Conservation (phyloP, 2,888 invertebrate species). For the Arctia plantaginis region DNA sequence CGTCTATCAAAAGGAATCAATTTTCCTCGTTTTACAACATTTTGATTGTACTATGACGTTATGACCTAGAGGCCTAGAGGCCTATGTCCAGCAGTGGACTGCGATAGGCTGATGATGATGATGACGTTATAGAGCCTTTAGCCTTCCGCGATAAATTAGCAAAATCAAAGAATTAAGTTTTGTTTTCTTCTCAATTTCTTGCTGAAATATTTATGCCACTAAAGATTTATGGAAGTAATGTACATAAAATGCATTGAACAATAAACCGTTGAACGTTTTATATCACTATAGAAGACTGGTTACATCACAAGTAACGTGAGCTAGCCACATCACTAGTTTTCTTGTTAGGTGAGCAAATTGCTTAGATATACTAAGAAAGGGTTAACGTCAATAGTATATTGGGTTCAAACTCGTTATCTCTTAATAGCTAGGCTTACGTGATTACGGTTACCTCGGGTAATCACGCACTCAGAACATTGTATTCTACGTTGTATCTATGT, state of each 20-base stretch:
- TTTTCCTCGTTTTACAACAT: too few species aligned
- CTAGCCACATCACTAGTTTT: neutral
- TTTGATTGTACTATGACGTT: too few species aligned
- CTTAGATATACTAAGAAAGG: neutral
- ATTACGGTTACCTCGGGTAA: neutral
- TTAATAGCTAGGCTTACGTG: neutral
- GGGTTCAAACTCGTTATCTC: neutral
- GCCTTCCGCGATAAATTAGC: neutral
- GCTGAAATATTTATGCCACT: too few species aligned
- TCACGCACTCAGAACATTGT: neutral
- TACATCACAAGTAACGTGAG: neutral
- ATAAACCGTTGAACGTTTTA: neutral
- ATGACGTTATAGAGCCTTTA: too few species aligned
- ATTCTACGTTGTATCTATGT: neutral
- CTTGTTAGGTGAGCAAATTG: neutral
- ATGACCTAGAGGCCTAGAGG: too few species aligned
- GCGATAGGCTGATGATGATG: too few species aligned
- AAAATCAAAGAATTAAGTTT: too few species aligned
- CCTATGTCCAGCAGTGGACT: too few species aligned
- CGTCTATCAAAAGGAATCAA: too few species aligned
- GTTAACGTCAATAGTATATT: neutral
- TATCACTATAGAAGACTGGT: neutral
- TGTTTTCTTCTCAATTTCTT: too few species aligned
- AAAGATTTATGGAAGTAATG: neutral
- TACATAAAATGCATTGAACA: neutral